Evolutionary conservation across 2,888 invertebrate genomes (phyloP), one percentile per base, ranked within the genome.

Genomic region (Nasonia oneida): DNA sequence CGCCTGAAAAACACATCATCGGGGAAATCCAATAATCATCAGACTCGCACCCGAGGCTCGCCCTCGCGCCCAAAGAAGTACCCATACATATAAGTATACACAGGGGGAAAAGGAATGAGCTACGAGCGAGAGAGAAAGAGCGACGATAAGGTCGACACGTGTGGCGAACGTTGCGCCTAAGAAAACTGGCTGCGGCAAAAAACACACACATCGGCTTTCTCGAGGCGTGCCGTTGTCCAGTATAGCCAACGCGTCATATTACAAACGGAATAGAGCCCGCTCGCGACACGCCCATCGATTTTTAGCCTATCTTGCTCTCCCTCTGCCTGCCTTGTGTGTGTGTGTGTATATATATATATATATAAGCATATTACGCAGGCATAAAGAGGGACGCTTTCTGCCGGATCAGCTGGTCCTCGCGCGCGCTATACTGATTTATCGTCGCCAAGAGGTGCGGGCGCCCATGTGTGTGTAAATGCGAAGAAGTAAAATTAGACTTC

Each of bases 21-120:
- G 57, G 70, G 39, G 33, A 81, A 83, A 70, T 83, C 78, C 83
- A 71, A 78, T 83, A 71, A 83, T 78, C 47, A 78, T 42, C 10
- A 23, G 53, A 14, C 29, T 39, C 39, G 3, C 37, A 37, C 3
- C 3, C 5, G 61, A 10, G n/a, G 53, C 6, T 15, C 61, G 47
- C 12, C 10, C 10, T 10, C 47, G 47, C 47, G 12, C 12, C 12
- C 47, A 47, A 12, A 47, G 2, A 42, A 23, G 23, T 57, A 18
- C 23, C 6, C 23, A n/a, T 73, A 42, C n/a, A 73, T 50, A 47
- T 1, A 37, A 37, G 37, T 37, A 23, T 74, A 50, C 50, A 29
- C 23, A n/a, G 57, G 10, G n/a, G 6, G 15, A 6, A n/a, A 6
- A 39, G 23, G 50, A 33, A 47, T 8, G 57, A 67, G 23, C 14